phyloP scores from a whole-genome alignment of 2,888 invertebrate species.

The Chrysodeixis includens region DNA sequence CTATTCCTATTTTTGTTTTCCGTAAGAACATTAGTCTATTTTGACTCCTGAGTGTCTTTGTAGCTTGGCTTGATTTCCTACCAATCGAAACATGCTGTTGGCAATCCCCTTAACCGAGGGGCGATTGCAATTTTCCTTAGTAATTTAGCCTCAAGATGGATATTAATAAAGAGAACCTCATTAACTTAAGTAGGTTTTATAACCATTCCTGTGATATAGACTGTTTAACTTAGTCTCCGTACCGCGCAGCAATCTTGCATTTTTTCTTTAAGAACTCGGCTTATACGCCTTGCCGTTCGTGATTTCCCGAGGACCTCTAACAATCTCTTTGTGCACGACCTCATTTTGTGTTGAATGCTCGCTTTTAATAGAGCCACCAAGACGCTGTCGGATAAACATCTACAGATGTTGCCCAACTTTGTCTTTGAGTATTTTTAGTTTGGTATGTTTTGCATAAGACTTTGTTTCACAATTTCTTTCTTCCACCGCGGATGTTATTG shows the following conservation, averaged over 20 bases:
- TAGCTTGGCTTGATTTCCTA: neutral
- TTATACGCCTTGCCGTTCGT: slow-evolving; percentile 64
- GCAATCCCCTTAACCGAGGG: neutral
- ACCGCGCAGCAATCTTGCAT: slow-evolving; percentile 37
- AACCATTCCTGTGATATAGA: slow-evolving; percentile 16
- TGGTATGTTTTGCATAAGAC: slow-evolving; percentile 13
- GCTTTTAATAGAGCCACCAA: slow-evolving; percentile 69
- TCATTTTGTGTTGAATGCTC: slow-evolving; percentile 77
- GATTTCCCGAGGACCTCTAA: slow-evolving; percentile 79
- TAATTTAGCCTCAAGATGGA: neutral
- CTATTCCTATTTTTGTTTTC: slow-evolving; percentile 9
- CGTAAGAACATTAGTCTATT: neutral
- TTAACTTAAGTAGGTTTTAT: slow-evolving; percentile 2
- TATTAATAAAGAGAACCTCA: slow-evolving; percentile 2
- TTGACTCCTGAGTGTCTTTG: neutral
- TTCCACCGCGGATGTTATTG: neutral
- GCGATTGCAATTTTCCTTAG: neutral
- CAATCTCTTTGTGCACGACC: slow-evolving; percentile 82
- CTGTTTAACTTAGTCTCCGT: slow-evolving; percentile 37
- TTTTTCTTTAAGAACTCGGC: slow-evolving; percentile 53
- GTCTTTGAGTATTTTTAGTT: slow-evolving; percentile 43
- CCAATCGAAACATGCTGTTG: neutral
- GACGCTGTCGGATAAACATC: slow-evolving; percentile 69
- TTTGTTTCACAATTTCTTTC: neutral
- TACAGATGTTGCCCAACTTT: slow-evolving; percentile 59